Evolutionary conservation across 2,888 invertebrate species (phyloP), one percentile per base, ranked within the genome.

Genomic region (Microchrysa polita): DNA sequence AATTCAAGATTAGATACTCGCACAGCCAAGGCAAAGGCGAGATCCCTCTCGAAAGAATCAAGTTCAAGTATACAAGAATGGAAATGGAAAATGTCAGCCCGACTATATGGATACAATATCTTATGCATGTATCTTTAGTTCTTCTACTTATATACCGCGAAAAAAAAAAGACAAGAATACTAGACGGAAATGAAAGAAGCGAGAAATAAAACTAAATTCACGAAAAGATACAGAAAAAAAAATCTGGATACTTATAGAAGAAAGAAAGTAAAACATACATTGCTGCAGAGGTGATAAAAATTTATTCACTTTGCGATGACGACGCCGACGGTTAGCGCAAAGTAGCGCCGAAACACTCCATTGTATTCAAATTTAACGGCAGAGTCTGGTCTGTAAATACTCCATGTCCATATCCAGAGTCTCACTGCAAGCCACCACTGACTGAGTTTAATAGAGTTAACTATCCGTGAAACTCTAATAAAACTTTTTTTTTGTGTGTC

Each of bases 401-500:
- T n/a, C n/a, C n/a, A n/a, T n/a, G n/a, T n/a, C n/a, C n/a, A n/a
- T n/a, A n/a, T n/a, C n/a, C n/a, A n/a, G n/a, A n/a, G n/a, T 34
- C 4, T 7, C 27, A 34, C 27, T 34, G 7, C 27, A n/a, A 57
- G 16, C 22, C 18, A 57, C 57, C 5, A 42, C 18, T 22, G 44
- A 63, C 63, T 42, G 63, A 12, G 63, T 16, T 63, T 63, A 42
- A 63, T n/a, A 22, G 18, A 20, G 63, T 63, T 42, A 63, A 63
- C 63, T 16, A 63, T 40, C 18, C 63, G 63, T 63, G 63, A 63
- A 40, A 12, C 27, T 16, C 42, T 2, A 9, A 18, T 18, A 7
- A 55, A 55, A 16, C 7, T 12, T 5, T 44, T 12, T 52, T 52
- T 52, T 5, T 5, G 18, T 18, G 52, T 16, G 18, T 18, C n/a